Conservation (phyloP, 2,113 vertebrate species). For the Antechinus flavipes region DNA sequence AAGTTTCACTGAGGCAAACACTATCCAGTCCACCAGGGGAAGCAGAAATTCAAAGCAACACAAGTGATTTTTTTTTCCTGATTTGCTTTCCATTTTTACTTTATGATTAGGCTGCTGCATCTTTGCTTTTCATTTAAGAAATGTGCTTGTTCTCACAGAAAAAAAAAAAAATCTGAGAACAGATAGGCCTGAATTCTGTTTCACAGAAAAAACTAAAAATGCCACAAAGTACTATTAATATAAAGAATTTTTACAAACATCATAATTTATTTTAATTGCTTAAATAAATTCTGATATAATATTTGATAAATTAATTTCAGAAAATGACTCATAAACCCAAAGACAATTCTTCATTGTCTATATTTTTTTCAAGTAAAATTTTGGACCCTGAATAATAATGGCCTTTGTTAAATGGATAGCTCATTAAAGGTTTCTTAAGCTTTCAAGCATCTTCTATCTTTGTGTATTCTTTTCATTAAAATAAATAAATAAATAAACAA, state of each 20-base stretch:
- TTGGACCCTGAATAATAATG: conserved; percentile 54
- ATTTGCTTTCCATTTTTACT: conserved; percentile 70
- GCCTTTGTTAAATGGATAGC: conserved; percentile 42
- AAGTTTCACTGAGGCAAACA: conserved; percentile 75
- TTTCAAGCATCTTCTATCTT: conserved; percentile 37
- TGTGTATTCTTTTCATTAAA: conserved; percentile 35
- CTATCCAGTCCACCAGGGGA: conserved; percentile 58
- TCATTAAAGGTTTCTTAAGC: conserved; percentile 45
- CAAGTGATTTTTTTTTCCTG: conserved; percentile 14
- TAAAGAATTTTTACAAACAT: conserved; percentile 67
- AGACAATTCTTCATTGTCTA: conserved; percentile 49
- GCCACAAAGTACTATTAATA: conserved; percentile 61
- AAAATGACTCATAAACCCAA: conserved; percentile 66
- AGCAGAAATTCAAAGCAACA: conserved; percentile 21
- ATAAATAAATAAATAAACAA: neutral
- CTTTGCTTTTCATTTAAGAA: conserved; percentile 59
- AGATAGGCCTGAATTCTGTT: conserved; percentile 50
- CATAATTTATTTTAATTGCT: conserved; percentile 75
- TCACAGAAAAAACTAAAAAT: conserved; percentile 61
- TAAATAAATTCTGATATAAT: conserved; percentile 66
- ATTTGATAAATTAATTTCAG: conserved; percentile 66
- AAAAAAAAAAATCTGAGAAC: conserved; percentile 36
- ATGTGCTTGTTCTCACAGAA: conserved; percentile 53
- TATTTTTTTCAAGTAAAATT: conserved; percentile 44
- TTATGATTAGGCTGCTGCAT: conserved; percentile 51